Evolutionary conservation across 1,140 invertebrate genomes (phyloP), one percentile per base, ranked within the genome.

Genomic region (Lordiphosa collinella): DNA sequence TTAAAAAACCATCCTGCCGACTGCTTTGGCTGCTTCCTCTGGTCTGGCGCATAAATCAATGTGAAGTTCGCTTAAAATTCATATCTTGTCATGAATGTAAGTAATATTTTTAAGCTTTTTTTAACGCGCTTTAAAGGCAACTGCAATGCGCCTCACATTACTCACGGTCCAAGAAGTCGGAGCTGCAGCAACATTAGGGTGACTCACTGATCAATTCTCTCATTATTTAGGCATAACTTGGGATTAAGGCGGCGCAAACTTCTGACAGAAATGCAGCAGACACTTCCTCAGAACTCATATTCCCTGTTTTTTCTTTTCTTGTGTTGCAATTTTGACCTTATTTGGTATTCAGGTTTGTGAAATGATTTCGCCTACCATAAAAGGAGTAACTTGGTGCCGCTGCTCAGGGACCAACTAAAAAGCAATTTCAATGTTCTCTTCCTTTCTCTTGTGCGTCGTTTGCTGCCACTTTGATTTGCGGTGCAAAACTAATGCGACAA

Each of bases 201-300:
- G 63, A 52, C 58, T 40, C 11, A 40, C 40, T 53, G 29, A 38
- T 76, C 74, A 87, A 25, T 25, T 25, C 22, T 6, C 22, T 87
- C 84, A 87, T 87, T 87, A 85, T 72, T 84, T 73, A 53, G 57
- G 74, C 84, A 87, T 87, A 87, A 87, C 73, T 87, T 80, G 61
- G 78, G 84, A 87, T 87, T 87, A 87, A 48, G 34, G 29, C 55
- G 13, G 38, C 13, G 1, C 7, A 25, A 18, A 11, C 32, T 12
- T 29, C 22, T 36, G 25, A 43, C 9, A 22, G 16, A 48, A 14
- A 8, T 10, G 12, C 40, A 10, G 12, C 40, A 62, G 46, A 62
- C 69, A 69, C 65, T 80, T 82, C 62, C 53, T 29, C 38, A 51
- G 75, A 80, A 80, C 67, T 80, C 66, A 80, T 80, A 82, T 68